A percentile compares a stretch with the other conserved stretches of the same genome.
Conservation (phyloP, 1,140 invertebrate species). For the Bathynomus jamesi region DNA sequence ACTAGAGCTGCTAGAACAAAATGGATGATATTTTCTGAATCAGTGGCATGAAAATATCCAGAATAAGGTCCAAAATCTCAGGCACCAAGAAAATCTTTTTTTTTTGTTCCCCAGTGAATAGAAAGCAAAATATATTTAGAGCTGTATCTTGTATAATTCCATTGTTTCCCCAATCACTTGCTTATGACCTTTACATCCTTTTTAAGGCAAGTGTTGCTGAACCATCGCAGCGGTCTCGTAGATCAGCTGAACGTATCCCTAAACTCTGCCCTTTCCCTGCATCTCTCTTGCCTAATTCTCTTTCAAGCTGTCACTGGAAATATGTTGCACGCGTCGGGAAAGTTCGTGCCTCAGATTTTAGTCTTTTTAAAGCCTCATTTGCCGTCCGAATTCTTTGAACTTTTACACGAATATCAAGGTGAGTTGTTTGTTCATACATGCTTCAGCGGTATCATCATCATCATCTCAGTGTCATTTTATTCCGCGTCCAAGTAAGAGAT, state of each 20-base stretch:
- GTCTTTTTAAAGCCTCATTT: constrained; percentile 61
- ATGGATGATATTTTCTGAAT: too few relatives aligned
- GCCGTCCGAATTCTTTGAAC: constrained; percentile 52
- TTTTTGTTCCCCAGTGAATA: too few relatives aligned
- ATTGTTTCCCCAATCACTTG: not conserved
- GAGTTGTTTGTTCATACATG: constrained; percentile 33
- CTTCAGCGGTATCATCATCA: not conserved
- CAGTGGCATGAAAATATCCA: too few relatives aligned
- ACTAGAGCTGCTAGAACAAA: too few relatives aligned
- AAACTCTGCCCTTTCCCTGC: constrained; percentile 75
- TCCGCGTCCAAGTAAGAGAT: not conserved
- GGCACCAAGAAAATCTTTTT: too few relatives aligned
- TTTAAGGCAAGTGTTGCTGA: constrained; percentile 54
- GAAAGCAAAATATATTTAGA: not conserved
- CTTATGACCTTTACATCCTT: not conserved
- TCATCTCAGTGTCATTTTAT: not conserved
- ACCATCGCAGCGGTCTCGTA: constrained; percentile 69
- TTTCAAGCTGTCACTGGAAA: constrained; percentile 62
- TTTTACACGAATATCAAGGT: constrained; percentile 70
- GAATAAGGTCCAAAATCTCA: too few relatives aligned
- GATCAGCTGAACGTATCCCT: constrained; percentile 61
- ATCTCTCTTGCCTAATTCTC: constrained; percentile 67
- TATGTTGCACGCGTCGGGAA: constrained; percentile 82
- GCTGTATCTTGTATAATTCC: not conserved
- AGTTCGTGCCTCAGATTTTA: constrained; percentile 75